Base-by-base conservation (phyloP, 2,113 vertebrate species). In the Myrmecophaga tridactyla region DNA sequence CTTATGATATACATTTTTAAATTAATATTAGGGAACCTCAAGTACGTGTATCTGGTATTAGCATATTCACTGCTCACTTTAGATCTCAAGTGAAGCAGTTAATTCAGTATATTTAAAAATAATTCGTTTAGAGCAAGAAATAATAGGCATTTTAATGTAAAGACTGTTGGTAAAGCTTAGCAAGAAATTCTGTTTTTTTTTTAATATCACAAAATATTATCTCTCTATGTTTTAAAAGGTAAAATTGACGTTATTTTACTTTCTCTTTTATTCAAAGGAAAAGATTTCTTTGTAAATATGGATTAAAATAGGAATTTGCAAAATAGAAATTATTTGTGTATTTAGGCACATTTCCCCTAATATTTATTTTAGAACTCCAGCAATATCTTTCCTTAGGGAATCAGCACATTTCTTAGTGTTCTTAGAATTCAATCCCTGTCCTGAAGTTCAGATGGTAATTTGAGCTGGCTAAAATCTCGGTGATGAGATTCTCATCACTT, bases 381-480 rank as follows among this genome's bases (percentile, higher is more conserved):
- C 86, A 60, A 39, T 81, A 48, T 1, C 27, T 94, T 84, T 76
- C 89, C 48, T 63, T 84, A 73, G 34, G 25, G 60, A 51, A 92
- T 69, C 60, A 29, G 25, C 34, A 86, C 9, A 63, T 31, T 73
- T 92, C 43, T 89, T 91, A n/a, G 8, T 69, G 27, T 84, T 87
- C 75, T 96, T 91, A 80, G 34, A 87, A 87, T 78, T 83, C 58
- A 87, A 21, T 56, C 56, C 58, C 58, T 69, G 13, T 93, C 65
- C 78, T 77, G n/a, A 94, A 72, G 36, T 85, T 73, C n/a, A 94
- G 18, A 27, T 34, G 27, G 31, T 67, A 73, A 62, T 92, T 48
- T 86, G 56, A 94, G 86, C 41, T 89, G 92, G 53, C 12, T 94
- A 73, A 94, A 63, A 82, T 88, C 60, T 92, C 48, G 70, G 43